A percentile compares a stretch with the other conserved stretches of the same genome.
These are phyloP conservation scores for Rhagoletis pomonella DNA, from an alignment of 1,140 invertebrate genomes.

Conservation along the genomic window DNA sequence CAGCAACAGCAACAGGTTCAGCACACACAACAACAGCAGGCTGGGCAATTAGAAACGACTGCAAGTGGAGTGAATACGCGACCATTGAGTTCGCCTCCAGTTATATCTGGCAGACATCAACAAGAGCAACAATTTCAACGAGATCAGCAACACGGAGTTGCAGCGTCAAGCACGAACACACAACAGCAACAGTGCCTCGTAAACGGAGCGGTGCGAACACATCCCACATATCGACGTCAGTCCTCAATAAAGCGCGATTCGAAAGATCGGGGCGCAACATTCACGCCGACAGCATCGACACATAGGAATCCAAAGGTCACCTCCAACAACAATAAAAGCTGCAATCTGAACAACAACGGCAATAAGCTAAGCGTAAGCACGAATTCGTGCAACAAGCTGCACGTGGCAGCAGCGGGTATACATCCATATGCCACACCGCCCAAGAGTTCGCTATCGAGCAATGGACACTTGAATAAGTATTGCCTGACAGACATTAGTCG, in stretches of 20 bases:
- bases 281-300: slow-evolving; percentile 57
- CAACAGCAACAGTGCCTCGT: slow-evolving; percentile 64
- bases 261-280: slow-evolving; percentile 65
- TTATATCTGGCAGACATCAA: slow-evolving; percentile 58
- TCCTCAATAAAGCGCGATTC: slow-evolving; percentile 67
- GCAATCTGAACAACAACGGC: slow-evolving; percentile 63
- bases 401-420: slow-evolving; percentile 57
- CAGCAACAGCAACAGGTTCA: slow-evolving; percentile 61
- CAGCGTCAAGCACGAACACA: slow-evolving; percentile 55
- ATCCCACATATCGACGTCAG: slow-evolving; percentile 67
- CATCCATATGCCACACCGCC: slow-evolving; percentile 66
- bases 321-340: slow-evolving; percentile 69
- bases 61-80: not conserved
- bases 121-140: slow-evolving; percentile 60
- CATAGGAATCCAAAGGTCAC: slow-evolving; percentile 14
- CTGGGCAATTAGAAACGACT: not conserved
- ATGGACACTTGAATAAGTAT: slow-evolving; percentile 72
- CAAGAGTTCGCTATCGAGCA: slow-evolving; percentile 71
- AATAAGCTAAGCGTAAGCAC: slow-evolving; percentile 68
- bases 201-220: slow-evolving; percentile 68
- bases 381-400: slow-evolving; percentile 72
- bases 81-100: not conserved
- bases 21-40: slow-evolving; percentile 43
- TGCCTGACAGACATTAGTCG: slow-evolving; percentile 71
- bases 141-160: slow-evolving; percentile 51